Base-by-base conservation (phyloP, 1,140 invertebrate genomes). In the Limonius californicus region DNA sequence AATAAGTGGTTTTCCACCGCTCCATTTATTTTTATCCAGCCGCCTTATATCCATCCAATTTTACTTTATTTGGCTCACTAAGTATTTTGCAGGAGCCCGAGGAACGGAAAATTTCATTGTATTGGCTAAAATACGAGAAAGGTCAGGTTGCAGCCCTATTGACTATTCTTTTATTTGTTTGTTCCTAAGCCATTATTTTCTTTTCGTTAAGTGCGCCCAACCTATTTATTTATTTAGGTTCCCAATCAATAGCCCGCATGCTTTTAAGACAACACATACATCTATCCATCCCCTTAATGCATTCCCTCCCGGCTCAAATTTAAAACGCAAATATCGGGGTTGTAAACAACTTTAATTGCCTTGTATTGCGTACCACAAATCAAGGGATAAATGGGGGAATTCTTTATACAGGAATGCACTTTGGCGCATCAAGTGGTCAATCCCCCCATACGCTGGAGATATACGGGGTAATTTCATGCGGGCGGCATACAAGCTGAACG, bases 271-370 rank as follows among this genome's bases (percentile, higher is more conserved):
- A 39, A 39, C n/a, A 12, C 35, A 14, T 39, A 39, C n/a, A 39
- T 2, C n/a, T n/a, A 9, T 39, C 35, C 23, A 27, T 39, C 35
- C 8, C 35, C n/a, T 9, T 12, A 39, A 14, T 2, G 11, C 35
- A 39, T 39, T 39, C 11, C 35, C 35, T n/a, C 23, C n/a, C 35
- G n/a, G n/a, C n/a, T 53, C 57, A 50, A 27, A 50, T 54, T 54
- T 23, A 30, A 30, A 59, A 59, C 18, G 45, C 20, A 50, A 8
- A 50, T 50, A 18, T 23, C 12, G 42, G 15, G 7, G 45, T 35
- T 59, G 45, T 30, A 53, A 59, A 59, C 42, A 59, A 59, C 57
- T 59, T 59, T 59, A 59, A 59, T 59, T 59, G 45, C 45, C n/a
- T 47, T 43, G 42, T 53, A 50, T 53, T 59, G 18, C 7, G 32